Evolutionary conservation across 1,140 invertebrate species (phyloP).

Genomic region (Geopemphigus sp.): DNA sequence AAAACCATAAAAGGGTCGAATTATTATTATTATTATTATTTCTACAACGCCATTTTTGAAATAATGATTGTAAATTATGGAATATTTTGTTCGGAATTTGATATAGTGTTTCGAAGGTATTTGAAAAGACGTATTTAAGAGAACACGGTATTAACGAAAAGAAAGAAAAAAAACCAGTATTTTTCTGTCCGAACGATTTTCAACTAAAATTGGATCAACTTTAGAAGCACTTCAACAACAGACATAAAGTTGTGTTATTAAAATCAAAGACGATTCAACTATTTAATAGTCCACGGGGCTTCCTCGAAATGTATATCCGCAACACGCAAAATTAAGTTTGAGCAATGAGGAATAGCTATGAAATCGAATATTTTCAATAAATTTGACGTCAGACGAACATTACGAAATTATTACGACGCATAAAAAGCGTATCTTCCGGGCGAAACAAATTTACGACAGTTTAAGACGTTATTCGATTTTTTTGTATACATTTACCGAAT

Average conservation of each 20-base stretch:
- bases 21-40: not conserved
- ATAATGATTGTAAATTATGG: not conserved
- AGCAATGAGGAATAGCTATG: not conserved
- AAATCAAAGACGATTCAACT: slow-evolving; percentile 15
- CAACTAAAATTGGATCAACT: slow-evolving; percentile 10
- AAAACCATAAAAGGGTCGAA: not conserved
- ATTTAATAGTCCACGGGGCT: slow-evolving; percentile 2
- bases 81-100: not conserved
- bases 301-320: not conserved
- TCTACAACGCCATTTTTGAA: not conserved
- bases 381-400: not conserved
- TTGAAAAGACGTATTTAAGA: not conserved
- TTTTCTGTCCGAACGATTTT: slow-evolving; percentile 7
- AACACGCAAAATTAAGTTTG: slow-evolving; percentile 30
- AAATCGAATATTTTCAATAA: slow-evolving; percentile 14
- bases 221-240: slow-evolving; percentile 11
- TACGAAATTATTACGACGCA: not conserved
- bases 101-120: not conserved
- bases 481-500: too few relatives aligned
- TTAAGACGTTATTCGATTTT: too few relatives aligned
- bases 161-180: not conserved
- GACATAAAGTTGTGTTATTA: slow-evolving; percentile 24
- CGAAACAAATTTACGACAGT: too few relatives aligned
- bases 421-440: too few relatives aligned
- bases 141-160: not conserved